Conservation (phyloP, 1,140 invertebrate species). For the Asbolus verrucosus region DNA sequence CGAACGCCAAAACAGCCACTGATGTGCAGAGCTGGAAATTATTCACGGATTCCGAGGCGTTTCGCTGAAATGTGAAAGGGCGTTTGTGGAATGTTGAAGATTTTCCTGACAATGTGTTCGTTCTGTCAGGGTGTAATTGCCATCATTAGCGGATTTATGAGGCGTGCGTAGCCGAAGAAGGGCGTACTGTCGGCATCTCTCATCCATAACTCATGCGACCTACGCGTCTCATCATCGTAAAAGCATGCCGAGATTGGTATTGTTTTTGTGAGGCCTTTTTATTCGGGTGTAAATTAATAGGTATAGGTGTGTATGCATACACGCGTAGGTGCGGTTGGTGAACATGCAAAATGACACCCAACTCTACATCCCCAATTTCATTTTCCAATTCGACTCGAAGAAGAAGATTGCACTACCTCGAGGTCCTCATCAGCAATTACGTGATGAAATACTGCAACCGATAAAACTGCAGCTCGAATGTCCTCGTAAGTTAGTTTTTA, state of each 20-base stretch:
- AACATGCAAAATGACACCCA: too few species aligned
- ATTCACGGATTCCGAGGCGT: too few species aligned
- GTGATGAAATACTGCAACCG: slow-evolving; percentile 13
- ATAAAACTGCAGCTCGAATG: not conserved
- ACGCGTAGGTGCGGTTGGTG: slow-evolving; percentile 5
- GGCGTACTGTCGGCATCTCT: slow-evolving; percentile 28
- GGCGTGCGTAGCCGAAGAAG: slow-evolving; percentile 31
- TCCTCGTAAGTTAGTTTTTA: not conserved
- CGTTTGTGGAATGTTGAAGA: slow-evolving; percentile 7
- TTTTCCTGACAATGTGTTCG: slow-evolving; percentile 32
- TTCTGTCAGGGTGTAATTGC: slow-evolving; percentile 34
- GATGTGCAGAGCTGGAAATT: too few species aligned
- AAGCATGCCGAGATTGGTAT: slow-evolving; percentile 10
- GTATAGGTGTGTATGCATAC: slow-evolving; percentile 22
- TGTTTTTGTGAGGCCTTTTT: slow-evolving; percentile 19
- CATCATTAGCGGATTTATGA: slow-evolving; percentile 34
- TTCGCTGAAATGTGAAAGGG: not conserved
- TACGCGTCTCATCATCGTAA: slow-evolving; percentile 20
- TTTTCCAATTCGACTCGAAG: too few species aligned
- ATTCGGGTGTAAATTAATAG: slow-evolving; percentile 34
- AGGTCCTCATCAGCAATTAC: too few species aligned
- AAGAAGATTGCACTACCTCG: too few species aligned
- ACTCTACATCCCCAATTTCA: too few species aligned
- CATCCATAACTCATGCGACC: slow-evolving; percentile 28
- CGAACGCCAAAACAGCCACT: too few species aligned